Conservation (phyloP, 2,113 vertebrate species). For the Colistium nudipinnis region DNA sequence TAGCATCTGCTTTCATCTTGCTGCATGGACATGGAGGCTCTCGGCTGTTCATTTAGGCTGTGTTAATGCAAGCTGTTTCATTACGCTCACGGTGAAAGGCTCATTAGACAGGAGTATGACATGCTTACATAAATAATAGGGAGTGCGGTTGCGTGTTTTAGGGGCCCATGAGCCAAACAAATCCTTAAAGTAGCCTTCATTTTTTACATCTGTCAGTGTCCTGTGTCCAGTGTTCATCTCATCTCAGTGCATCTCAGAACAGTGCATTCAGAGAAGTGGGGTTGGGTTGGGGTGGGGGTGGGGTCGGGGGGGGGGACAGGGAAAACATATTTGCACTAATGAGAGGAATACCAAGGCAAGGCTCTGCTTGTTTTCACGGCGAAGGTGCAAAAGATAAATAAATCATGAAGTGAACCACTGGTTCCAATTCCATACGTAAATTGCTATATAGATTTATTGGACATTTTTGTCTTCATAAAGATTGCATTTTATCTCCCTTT, state of each 20-base stretch:
- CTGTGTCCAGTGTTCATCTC: slow-evolving; percentile 31
- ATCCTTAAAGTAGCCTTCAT: slow-evolving; percentile 51
- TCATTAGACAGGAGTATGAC: slow-evolving; percentile 79
- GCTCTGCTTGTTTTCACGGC: neutral
- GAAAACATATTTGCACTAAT: neutral
- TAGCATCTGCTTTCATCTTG: slow-evolving; percentile 78
- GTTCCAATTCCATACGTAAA: no score
- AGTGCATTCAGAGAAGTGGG: neutral
- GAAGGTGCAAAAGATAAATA: neutral
- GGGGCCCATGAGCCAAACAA: slow-evolving; percentile 51
- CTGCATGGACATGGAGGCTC: slow-evolving; percentile 67
- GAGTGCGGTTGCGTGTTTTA: slow-evolving; percentile 67
- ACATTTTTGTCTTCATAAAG: no score
- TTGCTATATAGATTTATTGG: no score
- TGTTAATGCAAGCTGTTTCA: slow-evolving; percentile 80
- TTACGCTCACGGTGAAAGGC: slow-evolving; percentile 70
- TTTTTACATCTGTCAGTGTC: slow-evolving; percentile 40
- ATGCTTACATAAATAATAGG: slow-evolving; percentile 79
- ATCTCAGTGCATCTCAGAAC: slow-evolving; percentile 9
- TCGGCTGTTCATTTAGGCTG: slow-evolving; percentile 74
- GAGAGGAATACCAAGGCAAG: neutral
- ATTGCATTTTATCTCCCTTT: slow-evolving; percentile 49
- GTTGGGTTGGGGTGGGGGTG: no score
- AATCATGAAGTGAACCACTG: no score
- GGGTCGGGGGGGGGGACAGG: neutral